Evolutionary conservation across 2,888 invertebrate species (phyloP).

Genomic region (Cephonodes hylas): DNA sequence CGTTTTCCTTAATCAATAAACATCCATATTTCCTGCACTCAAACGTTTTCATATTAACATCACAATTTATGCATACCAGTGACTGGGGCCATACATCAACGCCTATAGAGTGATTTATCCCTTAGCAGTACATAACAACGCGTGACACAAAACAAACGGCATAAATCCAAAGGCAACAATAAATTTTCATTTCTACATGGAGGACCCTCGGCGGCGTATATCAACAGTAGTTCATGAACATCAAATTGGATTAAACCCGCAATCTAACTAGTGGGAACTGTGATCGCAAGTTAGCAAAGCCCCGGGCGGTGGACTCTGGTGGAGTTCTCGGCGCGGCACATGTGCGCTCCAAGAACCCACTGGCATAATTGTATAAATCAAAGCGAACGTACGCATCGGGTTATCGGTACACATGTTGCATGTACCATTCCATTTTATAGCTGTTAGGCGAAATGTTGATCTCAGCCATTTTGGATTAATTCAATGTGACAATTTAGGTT

Average conservation of each 20-base stretch:
- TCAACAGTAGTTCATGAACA: constrained; percentile 50
- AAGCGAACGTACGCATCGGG: not conserved
- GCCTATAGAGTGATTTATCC: not conserved
- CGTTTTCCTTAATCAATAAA: not conserved
- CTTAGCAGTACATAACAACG: not conserved
- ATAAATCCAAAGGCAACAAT: constrained; percentile 1
- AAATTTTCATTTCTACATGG: constrained; percentile 8
- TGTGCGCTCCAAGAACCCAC: constrained; percentile 18
- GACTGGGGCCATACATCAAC: not conserved
- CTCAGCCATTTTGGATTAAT: not conserved
- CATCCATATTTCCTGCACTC: not conserved
- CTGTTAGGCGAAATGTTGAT: not conserved
- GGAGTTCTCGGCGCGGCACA: constrained; percentile 25
- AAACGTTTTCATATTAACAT: not conserved
- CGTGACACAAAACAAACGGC: constrained; percentile 5
- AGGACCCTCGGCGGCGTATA: constrained; percentile 18
- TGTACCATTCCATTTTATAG: not conserved
- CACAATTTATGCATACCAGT: not conserved
- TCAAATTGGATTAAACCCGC: constrained; percentile 53
- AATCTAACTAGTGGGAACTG: constrained; percentile 49
- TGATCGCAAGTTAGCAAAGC: constrained; percentile 45
- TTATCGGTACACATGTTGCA: not conserved
- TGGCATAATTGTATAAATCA: constrained; percentile 17
- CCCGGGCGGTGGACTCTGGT: constrained; percentile 26
- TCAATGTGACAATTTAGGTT: not conserved